Evolutionary conservation across 2,888 invertebrate species (phyloP), one percentile per base, ranked within the genome.

Genomic region (Yponomeuta evonymella): DNA sequence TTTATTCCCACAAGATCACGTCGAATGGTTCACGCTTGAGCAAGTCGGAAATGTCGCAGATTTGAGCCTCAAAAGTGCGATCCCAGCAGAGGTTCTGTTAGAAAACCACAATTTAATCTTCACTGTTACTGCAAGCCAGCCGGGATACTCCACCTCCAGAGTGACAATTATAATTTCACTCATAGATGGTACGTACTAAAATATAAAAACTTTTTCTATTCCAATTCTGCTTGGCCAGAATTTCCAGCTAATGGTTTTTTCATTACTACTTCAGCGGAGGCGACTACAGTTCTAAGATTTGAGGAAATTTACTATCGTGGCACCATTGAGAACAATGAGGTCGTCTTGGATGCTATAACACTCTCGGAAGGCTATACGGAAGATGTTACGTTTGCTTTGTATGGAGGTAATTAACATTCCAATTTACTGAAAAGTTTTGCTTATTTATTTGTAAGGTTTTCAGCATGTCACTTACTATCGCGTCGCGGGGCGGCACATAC

Each of bases 231-330:
- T 58, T 58, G 51, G 51, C 15, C 51, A 12, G 51, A 58, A 58
- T 58, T 58, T 15, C 51, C 51, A 12, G 51, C 12, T 58, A 58
- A 58, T 58, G 51, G 51, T 58, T 58, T 58, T 58, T 58, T 58
- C 51, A 58, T 58, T 58, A 15, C 12, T 15, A 58, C 15, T 12
- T 58, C 51, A 58, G 51, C 51, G 51, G 51, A 58, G 51, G 51
- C 51, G 51, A 58, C 72, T n/a, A 71, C 70, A 30, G 63, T 77
- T 9, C 77, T 82, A 51, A 77, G 75, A 8, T 83, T 83, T 70
- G 79, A 81, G 68, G 74, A 74, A 67, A 70, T 74, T 63, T 77
- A 72, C 51, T 81, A 81, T 72, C 23, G 78, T 4, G 83, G 83
- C 4, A 71, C 77, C 2, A 75, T 83, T 3, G 73, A 76, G 68